Percentiles rank a stretch among this genome's conserved stretches.
Conservation (phyloP, 1,140 invertebrate genomes). For the Lepidotrigona ventralis region DNA sequence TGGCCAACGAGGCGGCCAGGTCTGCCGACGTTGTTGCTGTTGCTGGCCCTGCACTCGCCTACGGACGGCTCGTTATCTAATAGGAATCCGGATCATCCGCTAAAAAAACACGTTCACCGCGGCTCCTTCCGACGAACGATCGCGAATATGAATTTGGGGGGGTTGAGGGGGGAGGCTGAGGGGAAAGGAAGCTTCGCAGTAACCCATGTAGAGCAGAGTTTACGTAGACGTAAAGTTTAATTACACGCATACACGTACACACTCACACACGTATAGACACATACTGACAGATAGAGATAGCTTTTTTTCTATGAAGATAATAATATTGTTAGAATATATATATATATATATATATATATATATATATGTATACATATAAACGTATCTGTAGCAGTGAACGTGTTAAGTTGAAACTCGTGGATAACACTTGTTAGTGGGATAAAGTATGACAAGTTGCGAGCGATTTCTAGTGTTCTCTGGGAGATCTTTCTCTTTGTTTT, state of each 20-base stretch:
- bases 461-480: not conserved
- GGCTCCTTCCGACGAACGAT: not conserved
- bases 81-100: not conserved
- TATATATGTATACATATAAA: not conserved
- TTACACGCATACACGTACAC: no score
- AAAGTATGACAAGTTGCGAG: not conserved
- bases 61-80: slow-evolving; percentile 49
- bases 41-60: slow-evolving; percentile 46
- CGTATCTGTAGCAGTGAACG: not conserved
- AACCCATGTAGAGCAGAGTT: no score
- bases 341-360: not conserved
- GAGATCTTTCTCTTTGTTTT: not conserved
- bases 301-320: not conserved
- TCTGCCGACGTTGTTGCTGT: slow-evolving; percentile 60
- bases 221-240: no score
- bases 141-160: not conserved
- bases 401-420: not conserved
- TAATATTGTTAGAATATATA: not conserved
- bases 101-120: not conserved
- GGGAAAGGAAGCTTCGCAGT: no score
- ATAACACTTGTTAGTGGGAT: not conserved
- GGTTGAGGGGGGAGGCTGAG: no score
- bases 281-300: not conserved
- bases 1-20: slow-evolving; percentile 67
- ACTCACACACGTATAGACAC: no score